These are phyloP conservation scores for Megaceryle alcyon DNA, from an alignment of 2,797 vertebrate species.

Conservation along the genomic window DNA sequence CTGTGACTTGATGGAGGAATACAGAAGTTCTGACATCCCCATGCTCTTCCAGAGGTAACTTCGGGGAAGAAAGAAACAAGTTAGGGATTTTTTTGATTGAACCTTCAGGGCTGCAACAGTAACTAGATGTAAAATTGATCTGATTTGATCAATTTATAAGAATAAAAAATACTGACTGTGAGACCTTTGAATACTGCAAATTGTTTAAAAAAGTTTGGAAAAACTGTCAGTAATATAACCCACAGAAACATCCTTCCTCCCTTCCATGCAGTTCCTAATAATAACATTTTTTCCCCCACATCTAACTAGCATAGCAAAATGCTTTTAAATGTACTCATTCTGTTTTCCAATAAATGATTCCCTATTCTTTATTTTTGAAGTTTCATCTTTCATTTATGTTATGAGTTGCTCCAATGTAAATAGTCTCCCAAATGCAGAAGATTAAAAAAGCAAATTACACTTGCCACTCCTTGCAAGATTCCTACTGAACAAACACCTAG, in stretches of 20 bases:
- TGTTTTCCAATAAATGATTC: neutral
- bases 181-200: neutral
- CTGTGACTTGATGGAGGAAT: neutral
- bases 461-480: neutral
- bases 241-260: neutral
- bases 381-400: neutral
- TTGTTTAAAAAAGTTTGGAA: neutral
- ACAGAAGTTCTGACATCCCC: neutral
- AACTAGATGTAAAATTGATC: neutral
- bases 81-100: neutral
- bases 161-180: neutral
- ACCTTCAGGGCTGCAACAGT: neutral
- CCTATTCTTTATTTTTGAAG: neutral
- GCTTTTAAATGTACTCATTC: neutral
- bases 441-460: neutral
- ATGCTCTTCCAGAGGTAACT: neutral
- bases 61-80: neutral
- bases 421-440: neutral
- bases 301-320: neutral
- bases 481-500: neutral
- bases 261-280: neutral
- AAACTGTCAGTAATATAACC: neutral
- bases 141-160: neutral
- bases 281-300: rapidly evolving
- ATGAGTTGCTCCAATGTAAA: neutral